Percentiles rank a stretch among this genome's conserved stretches.
Conservation (phyloP, 2,797 vertebrate species). For the Okamejei kenojei region DNA sequence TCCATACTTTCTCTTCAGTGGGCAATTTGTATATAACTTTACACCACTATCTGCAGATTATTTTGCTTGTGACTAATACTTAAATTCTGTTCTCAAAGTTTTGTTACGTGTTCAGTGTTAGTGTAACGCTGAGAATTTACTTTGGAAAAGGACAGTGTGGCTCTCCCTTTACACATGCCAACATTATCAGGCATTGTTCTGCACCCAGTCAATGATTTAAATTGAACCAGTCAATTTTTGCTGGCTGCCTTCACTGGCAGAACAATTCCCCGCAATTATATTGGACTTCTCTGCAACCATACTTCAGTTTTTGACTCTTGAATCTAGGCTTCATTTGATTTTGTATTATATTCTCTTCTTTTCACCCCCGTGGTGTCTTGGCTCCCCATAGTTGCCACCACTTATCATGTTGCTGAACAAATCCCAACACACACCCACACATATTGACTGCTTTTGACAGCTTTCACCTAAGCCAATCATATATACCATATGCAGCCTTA, state of each 20-base stretch:
- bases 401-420: slow-evolving; percentile 33
- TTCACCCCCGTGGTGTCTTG: slow-evolving; percentile 30
- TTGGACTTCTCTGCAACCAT: neutral
- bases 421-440: slow-evolving; percentile 34
- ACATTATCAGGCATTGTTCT: neutral
- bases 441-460: slow-evolving; percentile 32
- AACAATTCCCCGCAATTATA: neutral
- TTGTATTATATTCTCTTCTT: slow-evolving; percentile 24
- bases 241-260: neutral
- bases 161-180: neutral
- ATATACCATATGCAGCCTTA: slow-evolving; percentile 26
- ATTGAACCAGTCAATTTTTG: neutral
- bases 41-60: neutral
- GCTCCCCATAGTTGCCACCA: slow-evolving; percentile 26
- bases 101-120: neutral
- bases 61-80: neutral
- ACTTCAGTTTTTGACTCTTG: slow-evolving; percentile 18
- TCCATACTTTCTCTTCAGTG: neutral
- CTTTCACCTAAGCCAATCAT: slow-evolving; percentile 32
- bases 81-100: neutral
- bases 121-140: neutral
- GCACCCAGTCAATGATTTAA: neutral
- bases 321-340: neutral
- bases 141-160: neutral
- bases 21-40: neutral